Percentiles rank a stretch among this genome's conserved stretches.
Evolutionary conservation across 92 coral and sea anemone species (phyloP).

Genomic region (Siderastrea siderea): DNA sequence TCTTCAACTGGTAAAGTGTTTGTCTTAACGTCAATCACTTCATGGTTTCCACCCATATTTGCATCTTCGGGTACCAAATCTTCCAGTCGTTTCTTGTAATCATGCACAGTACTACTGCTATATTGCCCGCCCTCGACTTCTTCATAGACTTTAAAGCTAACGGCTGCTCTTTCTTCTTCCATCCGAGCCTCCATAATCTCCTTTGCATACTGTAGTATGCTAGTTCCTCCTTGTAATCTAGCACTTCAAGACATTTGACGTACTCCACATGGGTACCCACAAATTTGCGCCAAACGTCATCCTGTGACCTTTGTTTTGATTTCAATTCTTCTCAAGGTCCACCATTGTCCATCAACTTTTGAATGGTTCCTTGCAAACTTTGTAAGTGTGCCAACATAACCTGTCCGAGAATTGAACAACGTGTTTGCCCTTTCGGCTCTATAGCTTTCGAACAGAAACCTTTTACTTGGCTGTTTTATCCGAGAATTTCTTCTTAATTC

Average conservation of each 20-base stretch:
- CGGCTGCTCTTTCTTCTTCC: constrained; percentile 23
- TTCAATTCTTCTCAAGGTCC: constrained; percentile 19
- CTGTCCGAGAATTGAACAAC: constrained; percentile 11
- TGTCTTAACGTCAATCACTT: neutral
- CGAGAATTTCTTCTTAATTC: neutral
- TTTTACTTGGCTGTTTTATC: neutral
- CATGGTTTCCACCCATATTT: neutral
- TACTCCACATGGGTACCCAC: constrained; percentile 36
- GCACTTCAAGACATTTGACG: constrained; percentile 19
- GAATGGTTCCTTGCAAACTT: constrained; percentile 19
- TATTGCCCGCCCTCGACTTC: neutral
- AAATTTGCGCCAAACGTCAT: constrained; percentile 41
- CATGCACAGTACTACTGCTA: neutral
- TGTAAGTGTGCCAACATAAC: constrained; percentile 21
- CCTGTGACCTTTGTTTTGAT: constrained; percentile 1
- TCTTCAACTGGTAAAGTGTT: neutral
- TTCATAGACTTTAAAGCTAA: neutral
- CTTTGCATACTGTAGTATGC: neutral
- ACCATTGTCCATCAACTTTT: constrained; percentile 7
- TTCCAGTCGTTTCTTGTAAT: neutral
- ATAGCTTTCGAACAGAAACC: neutral
- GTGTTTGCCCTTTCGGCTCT: constrained; percentile 10
- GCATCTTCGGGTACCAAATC: neutral
- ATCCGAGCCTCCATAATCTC: constrained; percentile 28
- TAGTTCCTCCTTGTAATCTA: neutral